Percentiles rank a stretch among this genome's conserved stretches.
These are phyloP conservation scores for Frankliniella intonsa DNA, from an alignment of 2,888 invertebrate genomes.

Conservation along the genomic window DNA sequence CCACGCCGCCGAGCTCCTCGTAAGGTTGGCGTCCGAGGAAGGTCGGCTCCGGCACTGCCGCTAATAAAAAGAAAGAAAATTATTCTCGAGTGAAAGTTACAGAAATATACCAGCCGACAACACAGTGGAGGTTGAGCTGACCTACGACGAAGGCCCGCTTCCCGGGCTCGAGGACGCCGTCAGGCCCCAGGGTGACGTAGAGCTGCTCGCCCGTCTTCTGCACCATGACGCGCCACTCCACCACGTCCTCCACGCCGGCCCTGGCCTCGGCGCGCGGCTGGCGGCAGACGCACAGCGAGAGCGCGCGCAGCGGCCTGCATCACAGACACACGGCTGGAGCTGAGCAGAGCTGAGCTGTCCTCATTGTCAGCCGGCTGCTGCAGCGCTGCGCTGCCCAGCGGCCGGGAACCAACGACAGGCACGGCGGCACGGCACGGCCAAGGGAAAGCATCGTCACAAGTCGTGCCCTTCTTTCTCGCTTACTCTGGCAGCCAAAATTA, in stretches of 20 bases:
- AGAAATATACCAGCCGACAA: neutral
- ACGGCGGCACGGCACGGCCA: neutral
- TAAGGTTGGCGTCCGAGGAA: neutral
- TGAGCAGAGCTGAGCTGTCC: neutral
- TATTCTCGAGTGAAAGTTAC: neutral
- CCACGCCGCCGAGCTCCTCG: neutral
- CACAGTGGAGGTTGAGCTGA: neutral
- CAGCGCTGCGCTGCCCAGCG: too few species aligned
- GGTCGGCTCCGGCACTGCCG: neutral
- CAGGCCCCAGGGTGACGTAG: neutral
- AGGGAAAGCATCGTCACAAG: neutral
- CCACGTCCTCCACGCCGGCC: neutral
- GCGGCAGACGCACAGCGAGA: neutral
- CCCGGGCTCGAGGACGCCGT: slow-evolving; percentile 2
- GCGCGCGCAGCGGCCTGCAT: slow-evolving; percentile 5
- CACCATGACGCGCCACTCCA: slow-evolving; percentile 6
- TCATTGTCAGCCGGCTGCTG: too few species aligned
- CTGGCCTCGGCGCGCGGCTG: neutral
- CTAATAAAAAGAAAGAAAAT: neutral
- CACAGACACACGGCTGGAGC: neutral
- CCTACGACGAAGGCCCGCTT: neutral
- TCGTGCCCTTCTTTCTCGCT: neutral
- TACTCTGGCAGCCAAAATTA: too few species aligned
- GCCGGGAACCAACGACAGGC: too few species aligned
- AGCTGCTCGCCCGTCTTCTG: neutral